Percentiles rank a stretch among this genome's conserved stretches.
Evolutionary conservation across 2,113 vertebrate species (phyloP).

Genomic region (Pao palembangensis): DNA sequence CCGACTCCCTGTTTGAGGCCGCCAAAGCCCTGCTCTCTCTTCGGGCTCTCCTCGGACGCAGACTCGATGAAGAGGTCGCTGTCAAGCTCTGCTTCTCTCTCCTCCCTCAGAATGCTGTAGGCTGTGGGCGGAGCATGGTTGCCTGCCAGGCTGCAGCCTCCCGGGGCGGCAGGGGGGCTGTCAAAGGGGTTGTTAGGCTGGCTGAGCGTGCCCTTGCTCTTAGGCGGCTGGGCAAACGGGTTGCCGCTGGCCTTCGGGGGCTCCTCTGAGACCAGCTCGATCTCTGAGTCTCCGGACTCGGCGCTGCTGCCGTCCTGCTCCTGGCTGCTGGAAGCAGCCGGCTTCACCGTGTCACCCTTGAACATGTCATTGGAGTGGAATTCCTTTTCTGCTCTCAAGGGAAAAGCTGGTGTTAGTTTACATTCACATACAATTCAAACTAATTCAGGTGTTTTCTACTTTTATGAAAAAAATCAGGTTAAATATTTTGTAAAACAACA

Average conservation of each 20-base stretch:
- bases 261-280: conserved; percentile 92
- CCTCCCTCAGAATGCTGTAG: conserved; percentile 95
- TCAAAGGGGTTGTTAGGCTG: conserved; percentile 79
- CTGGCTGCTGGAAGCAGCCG: conserved; percentile 40
- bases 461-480: no score
- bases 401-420: conserved; percentile 8
- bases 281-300: conserved; percentile 94
- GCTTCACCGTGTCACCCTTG: conserved; percentile 59
- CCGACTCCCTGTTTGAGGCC: conserved; percentile 72
- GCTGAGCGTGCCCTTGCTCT: conserved; percentile 80
- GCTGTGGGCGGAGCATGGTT: conserved; percentile 80
- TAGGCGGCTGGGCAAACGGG: conserved; percentile 76
- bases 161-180: conserved; percentile 73
- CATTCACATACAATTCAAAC: conserved; percentile 9
- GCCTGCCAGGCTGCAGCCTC: conserved; percentile 79
- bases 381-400: conserved; percentile 73
- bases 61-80: conserved; percentile 97
- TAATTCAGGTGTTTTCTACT: no score
- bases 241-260: conserved; percentile 67
- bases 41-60: conserved; percentile 94
- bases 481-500: no score
- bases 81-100: conserved; percentile 95
- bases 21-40: conserved; percentile 87
- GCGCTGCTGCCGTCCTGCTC: conserved; percentile 87
- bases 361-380: conserved; percentile 66